These are phyloP conservation scores for Gobio occitaniae DNA, from an alignment of 2,797 vertebrate genomes.

Conservation along the genomic window DNA sequence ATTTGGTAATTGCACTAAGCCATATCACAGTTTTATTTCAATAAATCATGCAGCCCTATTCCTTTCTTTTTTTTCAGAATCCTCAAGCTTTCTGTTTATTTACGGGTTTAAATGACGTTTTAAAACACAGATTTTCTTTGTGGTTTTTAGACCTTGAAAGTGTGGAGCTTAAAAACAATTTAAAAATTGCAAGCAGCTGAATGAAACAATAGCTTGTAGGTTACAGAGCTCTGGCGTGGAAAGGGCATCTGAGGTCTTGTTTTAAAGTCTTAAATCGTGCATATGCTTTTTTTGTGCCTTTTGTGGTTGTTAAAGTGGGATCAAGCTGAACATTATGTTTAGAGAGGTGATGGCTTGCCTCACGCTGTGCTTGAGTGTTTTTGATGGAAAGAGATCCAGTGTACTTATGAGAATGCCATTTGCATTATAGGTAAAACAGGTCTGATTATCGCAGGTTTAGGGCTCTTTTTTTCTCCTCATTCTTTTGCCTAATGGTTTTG, in stretches of 20 bases:
- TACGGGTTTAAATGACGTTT: neutral
- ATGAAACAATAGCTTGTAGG: slow-evolving; percentile 23
- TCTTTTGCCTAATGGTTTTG: slow-evolving; percentile 26
- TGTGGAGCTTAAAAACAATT: neutral
- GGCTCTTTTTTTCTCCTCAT: neutral
- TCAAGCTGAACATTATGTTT: slow-evolving; percentile 19
- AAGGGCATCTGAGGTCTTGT: neutral
- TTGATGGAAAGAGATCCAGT: neutral
- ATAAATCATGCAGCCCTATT: neutral
- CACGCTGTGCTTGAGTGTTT: slow-evolving; percentile 15
- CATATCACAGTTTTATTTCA: neutral
- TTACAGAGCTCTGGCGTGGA: neutral
- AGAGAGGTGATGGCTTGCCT: slow-evolving; percentile 9
- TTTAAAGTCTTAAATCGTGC: neutral
- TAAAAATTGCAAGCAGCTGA: neutral
- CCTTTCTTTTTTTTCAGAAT: neutral
- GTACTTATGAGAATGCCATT: slow-evolving; percentile 13
- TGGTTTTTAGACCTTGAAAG: slow-evolving; percentile 5
- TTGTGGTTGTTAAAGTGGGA: slow-evolving; percentile 26
- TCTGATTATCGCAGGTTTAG: slow-evolving; percentile 3
- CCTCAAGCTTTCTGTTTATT: neutral
- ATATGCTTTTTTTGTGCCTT: slow-evolving; percentile 15
- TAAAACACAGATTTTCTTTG: neutral
- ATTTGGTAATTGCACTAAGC: neutral
- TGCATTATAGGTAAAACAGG: neutral